Evolutionary conservation across 2,797 vertebrate species (phyloP), one percentile per base, ranked within the genome.

Genomic region (Poeciliopsis presidionis): DNA sequence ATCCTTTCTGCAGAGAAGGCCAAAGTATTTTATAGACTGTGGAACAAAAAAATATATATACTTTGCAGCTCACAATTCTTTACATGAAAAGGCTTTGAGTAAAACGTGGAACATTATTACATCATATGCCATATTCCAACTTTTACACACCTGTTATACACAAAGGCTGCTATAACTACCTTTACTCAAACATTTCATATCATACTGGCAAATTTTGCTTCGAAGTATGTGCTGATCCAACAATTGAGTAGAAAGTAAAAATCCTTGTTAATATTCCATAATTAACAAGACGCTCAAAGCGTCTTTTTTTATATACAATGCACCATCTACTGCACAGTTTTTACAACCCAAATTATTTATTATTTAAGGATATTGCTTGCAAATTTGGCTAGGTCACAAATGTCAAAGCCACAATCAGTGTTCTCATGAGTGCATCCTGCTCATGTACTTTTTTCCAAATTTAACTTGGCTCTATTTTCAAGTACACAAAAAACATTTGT

Each of bases 111-210:
- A 93, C 87, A 93, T 87, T 81, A 93, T 93, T 88, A 94, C 91
- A 88, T 95, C 93, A 94, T 92, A 74, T 88, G 85, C 57, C 89
- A 86, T 53, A 53, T 86, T 91, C 74, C 84, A 80, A 84, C 14
- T 74, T 88, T 87, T 91, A 89, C 87, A 89, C 92, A 95, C 92
- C 92, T 94, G 93, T 90, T 91, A 91, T 90, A 92, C 90, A 94
- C 80, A 89, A 82, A 88, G 87, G 74, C 81, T 47, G 81, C 89
- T 14, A 45, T 69, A 67, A 6, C 39, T 43, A 7, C 39, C 11
- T 25, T 69, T 7, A n/a, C 9, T n/a, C 13, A 22, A 69, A 43
- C 22, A 43, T 69, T 69, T 69, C 11, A 43, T 14, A 43, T 43
- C 9, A 41, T 7, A n/a, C 4, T n/a, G 41, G 6, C 43, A 71